phyloP scores from a whole-genome alignment of 2,113 vertebrate genomes.

The Agelaius phoeniceus region DNA sequence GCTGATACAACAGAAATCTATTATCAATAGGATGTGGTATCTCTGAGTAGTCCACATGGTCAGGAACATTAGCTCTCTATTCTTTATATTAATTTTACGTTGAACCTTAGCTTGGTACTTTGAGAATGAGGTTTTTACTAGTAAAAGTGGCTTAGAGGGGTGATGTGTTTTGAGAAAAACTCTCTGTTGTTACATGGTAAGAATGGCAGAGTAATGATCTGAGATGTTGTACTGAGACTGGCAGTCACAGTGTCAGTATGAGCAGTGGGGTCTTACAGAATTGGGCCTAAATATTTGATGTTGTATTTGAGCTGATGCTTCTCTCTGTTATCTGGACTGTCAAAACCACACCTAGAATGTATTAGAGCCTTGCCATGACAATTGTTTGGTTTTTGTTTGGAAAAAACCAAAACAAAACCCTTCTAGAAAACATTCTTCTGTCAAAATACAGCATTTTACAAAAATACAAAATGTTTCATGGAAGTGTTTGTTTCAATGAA shows the following conservation, averaged over 20 bases:
- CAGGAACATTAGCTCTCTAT: neutral
- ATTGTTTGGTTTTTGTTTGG: neutral
- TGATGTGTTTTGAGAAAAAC: neutral
- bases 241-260: neutral
- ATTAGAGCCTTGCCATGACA: conserved; percentile 31
- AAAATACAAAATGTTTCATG: neutral
- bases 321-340: neutral
- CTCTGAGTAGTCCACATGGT: neutral
- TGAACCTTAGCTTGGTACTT: neutral
- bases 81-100: neutral
- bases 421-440: conserved; percentile 4
- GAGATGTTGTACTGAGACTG: neutral
- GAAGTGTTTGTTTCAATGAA: neutral
- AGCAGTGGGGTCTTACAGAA: neutral
- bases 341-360: neutral
- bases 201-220: neutral
- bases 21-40: neutral
- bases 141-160: neutral
- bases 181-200: neutral
- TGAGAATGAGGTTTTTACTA: neutral
- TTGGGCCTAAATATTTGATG: neutral
- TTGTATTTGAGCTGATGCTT: neutral
- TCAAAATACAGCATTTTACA: conserved; percentile 31
- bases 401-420: neutral
- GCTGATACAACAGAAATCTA: neutral